Evolutionary conservation across 2,113 vertebrate species (phyloP).

Genomic region (Antechinus flavipes): DNA sequence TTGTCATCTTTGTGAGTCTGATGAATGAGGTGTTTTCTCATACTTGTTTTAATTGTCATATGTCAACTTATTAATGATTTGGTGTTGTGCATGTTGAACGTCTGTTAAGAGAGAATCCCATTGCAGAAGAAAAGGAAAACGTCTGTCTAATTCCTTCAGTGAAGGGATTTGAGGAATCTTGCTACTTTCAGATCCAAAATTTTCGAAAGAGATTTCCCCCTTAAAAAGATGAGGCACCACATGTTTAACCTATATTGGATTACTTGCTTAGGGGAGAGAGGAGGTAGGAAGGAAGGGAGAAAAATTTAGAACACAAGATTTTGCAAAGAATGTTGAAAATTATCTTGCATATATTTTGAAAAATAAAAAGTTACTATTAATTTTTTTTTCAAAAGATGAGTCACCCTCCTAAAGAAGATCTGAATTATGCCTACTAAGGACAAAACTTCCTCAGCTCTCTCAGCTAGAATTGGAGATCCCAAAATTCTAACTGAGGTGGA

Average conservation of each 20-base stretch:
- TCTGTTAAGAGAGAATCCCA: not conserved
- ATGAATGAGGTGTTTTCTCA: not conserved
- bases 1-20: not conserved
- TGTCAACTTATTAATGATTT: not conserved
- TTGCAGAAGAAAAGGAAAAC: not conserved
- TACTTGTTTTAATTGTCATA: not conserved
- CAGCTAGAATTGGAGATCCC: not conserved
- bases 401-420: not conserved
- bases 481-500: not conserved
- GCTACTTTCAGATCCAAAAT: not conserved
- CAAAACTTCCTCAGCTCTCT: not conserved
- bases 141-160: not conserved
- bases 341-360: no score
- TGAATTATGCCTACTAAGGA: not conserved
- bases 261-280: no score
- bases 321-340: no score
- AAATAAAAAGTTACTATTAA: no score
- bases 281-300: no score
- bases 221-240: not conserved
- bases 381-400: no score
- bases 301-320: no score
- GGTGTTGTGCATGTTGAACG: not conserved
- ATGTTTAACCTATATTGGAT: no score
- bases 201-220: not conserved
- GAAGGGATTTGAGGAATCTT: not conserved